Evolutionary conservation across 2,888 invertebrate genomes (phyloP).

Genomic region (Leuctra nigra): DNA sequence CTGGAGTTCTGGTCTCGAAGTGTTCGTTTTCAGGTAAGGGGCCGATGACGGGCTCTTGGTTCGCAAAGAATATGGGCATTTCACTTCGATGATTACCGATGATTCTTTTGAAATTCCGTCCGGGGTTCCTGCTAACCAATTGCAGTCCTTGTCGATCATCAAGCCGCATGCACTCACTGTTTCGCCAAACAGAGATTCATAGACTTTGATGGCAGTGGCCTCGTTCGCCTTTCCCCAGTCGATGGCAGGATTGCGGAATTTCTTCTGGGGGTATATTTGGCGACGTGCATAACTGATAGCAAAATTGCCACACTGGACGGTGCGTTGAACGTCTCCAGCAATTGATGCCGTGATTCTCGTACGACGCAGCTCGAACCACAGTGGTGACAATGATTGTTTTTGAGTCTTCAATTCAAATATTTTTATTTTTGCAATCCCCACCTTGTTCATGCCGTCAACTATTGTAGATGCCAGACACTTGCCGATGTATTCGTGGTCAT

Average conservation of each 20-base stretch:
- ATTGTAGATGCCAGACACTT: not conserved
- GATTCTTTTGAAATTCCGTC: not conserved
- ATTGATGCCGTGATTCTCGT: not conserved
- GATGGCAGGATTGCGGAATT: not conserved
- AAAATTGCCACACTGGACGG: not conserved
- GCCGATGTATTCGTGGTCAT: not conserved
- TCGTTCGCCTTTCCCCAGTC: not conserved
- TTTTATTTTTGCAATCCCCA: not conserved
- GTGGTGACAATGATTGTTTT: not conserved
- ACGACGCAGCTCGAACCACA: not conserved
- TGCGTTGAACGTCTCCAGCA: not conserved
- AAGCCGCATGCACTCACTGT: not conserved
- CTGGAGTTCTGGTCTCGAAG: not conserved
- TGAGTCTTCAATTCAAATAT: not conserved
- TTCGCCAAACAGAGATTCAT: not conserved
- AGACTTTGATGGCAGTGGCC: not conserved
- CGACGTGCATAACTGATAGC: not conserved
- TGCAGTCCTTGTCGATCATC: not conserved
- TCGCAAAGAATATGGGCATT: conserved; percentile 1
- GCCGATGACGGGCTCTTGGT: not conserved
- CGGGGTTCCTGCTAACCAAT: not conserved
- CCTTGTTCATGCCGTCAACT: not conserved
- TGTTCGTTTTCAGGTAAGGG: not conserved
- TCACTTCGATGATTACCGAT: not conserved
- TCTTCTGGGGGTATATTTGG: not conserved